phyloP scores from a whole-genome alignment of 1,140 invertebrate genomes.

The Amyelois transitella region DNA sequence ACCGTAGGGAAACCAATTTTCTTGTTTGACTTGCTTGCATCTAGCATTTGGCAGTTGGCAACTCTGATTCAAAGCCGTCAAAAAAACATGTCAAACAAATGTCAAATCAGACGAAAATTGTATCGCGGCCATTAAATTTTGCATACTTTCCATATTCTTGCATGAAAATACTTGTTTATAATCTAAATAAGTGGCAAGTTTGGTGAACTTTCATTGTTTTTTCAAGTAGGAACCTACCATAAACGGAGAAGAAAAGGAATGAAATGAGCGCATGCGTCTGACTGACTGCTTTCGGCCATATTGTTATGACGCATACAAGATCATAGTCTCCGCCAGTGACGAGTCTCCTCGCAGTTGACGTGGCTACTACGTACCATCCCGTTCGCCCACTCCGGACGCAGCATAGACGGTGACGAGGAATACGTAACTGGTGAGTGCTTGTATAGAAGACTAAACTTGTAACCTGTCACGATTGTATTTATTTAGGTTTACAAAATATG shows the following conservation, averaged over 20 bases:
- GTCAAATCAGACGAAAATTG: neutral
- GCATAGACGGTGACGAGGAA: conserved; percentile 95
- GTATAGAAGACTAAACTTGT: conserved; percentile 80
- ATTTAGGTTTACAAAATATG: conserved; percentile 56
- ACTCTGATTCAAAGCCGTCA: too few species aligned
- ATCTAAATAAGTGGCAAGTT: neutral
- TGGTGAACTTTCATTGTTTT: neutral
- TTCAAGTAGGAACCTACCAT: too few species aligned
- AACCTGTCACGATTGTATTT: conserved; percentile 77
- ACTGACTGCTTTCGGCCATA: conserved; percentile 75
- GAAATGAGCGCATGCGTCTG: conserved; percentile 60
- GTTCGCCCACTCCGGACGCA: conserved; percentile 93
- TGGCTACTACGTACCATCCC: conserved; percentile 94
- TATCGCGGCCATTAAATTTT: neutral
- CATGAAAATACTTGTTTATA: neutral
- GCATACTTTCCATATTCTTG: neutral
- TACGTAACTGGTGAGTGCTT: conserved; percentile 94
- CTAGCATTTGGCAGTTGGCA: too few species aligned
- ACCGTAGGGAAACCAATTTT: too few species aligned
- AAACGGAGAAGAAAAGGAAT: conserved; percentile 15
- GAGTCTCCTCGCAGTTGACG: conserved; percentile 93
- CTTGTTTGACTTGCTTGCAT: too few species aligned
- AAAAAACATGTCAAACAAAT: too few species aligned
- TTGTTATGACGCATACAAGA: conserved; percentile 82
- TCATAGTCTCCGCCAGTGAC: conserved; percentile 85